phyloP scores from a whole-genome alignment of 1,140 invertebrate genomes.

The Pogonomyrmex barbatus region DNA sequence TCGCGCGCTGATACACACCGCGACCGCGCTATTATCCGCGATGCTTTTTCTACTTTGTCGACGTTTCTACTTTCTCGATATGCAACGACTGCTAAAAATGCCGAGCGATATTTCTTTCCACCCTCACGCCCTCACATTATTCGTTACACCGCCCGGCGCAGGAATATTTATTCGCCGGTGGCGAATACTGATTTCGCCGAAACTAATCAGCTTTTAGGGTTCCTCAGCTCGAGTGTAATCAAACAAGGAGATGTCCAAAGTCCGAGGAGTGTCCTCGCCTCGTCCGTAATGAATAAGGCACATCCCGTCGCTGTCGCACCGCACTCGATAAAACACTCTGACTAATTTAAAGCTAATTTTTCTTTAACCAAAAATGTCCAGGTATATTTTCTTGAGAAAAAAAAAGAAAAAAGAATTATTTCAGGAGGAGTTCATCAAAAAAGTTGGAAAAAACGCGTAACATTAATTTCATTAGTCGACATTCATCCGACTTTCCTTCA shows the following conservation, averaged over 20 bases:
- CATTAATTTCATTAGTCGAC: background rate
- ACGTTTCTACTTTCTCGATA: constrained; percentile 54
- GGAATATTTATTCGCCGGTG: constrained; percentile 9
- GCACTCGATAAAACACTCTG: background rate
- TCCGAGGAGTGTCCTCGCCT: background rate
- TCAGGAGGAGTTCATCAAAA: background rate
- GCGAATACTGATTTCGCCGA: background rate
- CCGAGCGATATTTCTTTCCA: constrained; percentile 34
- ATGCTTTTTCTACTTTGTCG: constrained; percentile 59
- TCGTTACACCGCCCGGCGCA: constrained; percentile 1
- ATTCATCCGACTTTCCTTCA: background rate
- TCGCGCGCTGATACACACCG: constrained; percentile 55
- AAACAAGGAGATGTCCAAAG: background rate
- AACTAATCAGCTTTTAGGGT: constrained; percentile 30
- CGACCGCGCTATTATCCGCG: constrained; percentile 54
- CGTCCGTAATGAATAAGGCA: background rate
- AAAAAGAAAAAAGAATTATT: background rate
- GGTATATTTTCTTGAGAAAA: no score
- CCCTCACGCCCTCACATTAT: constrained; percentile 19
- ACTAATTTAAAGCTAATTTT: background rate
- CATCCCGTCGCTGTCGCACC: background rate
- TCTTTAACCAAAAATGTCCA: background rate
- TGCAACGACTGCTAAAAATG: constrained; percentile 52
- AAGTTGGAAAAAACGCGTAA: background rate
- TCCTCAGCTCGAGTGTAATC: background rate